A percentile compares a stretch with the other conserved stretches of the same genome.
phyloP scores from a whole-genome alignment of 2,888 invertebrate species.

The Papilio protenor region DNA sequence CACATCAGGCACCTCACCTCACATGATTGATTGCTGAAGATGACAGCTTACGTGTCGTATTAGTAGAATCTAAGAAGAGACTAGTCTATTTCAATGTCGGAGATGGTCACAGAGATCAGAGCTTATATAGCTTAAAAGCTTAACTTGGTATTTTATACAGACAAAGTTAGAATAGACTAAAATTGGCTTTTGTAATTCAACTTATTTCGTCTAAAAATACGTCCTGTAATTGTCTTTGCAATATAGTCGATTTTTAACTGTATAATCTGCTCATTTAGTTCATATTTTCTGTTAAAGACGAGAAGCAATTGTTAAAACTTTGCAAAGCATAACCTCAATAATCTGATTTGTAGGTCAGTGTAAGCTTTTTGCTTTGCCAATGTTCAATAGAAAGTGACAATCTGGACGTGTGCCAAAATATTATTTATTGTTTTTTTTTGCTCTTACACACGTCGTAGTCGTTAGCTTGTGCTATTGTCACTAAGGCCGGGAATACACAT shows the following conservation, averaged over 20 bases:
- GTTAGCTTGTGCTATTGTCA: not conserved
- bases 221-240: too few species aligned
- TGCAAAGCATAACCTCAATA: not conserved
- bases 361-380: slow-evolving; percentile 7
- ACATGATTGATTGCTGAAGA: not conserved
- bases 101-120: too few species aligned
- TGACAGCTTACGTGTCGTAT: not conserved
- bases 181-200: too few species aligned
- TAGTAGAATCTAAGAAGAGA: slow-evolving; percentile 5
- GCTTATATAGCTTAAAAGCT: too few species aligned
- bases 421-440: slow-evolving; percentile 22
- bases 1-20: not conserved
- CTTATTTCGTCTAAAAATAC: too few species aligned
- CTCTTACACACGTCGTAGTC: not conserved
- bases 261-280: too few species aligned
- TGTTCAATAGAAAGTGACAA: not conserved
- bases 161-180: too few species aligned
- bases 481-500: not conserved
- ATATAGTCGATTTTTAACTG: too few species aligned
- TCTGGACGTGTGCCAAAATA: slow-evolving; percentile 33
- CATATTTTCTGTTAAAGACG: not conserved
- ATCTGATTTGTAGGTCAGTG: slow-evolving; percentile 1
- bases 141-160: too few species aligned
- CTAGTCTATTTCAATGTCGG: too few species aligned
- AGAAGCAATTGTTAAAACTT: not conserved